phyloP scores from a whole-genome alignment of 2,888 invertebrate genomes.

The Ommatoiulus sabulosus region DNA sequence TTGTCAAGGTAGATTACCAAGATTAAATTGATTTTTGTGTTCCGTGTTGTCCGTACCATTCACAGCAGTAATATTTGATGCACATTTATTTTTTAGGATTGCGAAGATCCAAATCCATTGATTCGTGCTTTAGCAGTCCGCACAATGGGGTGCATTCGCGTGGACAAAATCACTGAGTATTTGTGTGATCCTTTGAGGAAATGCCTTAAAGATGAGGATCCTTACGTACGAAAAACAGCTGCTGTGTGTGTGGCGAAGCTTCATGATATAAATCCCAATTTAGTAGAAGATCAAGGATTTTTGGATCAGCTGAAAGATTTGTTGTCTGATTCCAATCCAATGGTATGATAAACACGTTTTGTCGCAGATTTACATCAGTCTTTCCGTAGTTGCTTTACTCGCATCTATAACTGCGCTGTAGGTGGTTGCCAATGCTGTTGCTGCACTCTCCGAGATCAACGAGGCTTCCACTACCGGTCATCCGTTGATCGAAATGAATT shows the following conservation, averaged over 20 bases:
- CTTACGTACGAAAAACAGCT: constrained; percentile 98
- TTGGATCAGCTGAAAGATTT: constrained; percentile 96
- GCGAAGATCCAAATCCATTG: constrained; percentile 99
- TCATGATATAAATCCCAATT: constrained; percentile 88
- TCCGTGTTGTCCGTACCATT: not conserved
- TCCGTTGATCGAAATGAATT: constrained; percentile 95
- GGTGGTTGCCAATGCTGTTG: constrained; percentile 98
- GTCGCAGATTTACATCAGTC: constrained; percentile 14
- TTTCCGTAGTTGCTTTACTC: constrained; percentile 30
- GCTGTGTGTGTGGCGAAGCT: constrained; percentile 99
- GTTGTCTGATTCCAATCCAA: constrained; percentile 98
- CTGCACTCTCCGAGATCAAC: constrained; percentile 97
- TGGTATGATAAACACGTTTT: constrained; percentile 74
- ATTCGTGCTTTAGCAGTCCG: constrained; percentile 98
- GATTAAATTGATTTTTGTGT: not conserved
- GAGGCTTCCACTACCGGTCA: constrained; percentile 96
- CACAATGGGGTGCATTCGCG: constrained; percentile 99
- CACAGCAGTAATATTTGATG: not conserved
- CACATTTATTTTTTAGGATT: constrained; percentile 78
- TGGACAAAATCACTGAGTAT: constrained; percentile 99
- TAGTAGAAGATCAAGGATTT: constrained; percentile 90
- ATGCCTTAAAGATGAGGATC: constrained; percentile 87
- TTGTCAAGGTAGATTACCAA: constrained; percentile 85
- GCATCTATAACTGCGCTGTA: constrained; percentile 63
- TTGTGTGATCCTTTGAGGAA: constrained; percentile 96